A percentile compares a stretch with the other conserved stretches of the same genome.
Evolutionary conservation across 2,888 invertebrate species (phyloP).

Genomic region (Endotricha flammealis): DNA sequence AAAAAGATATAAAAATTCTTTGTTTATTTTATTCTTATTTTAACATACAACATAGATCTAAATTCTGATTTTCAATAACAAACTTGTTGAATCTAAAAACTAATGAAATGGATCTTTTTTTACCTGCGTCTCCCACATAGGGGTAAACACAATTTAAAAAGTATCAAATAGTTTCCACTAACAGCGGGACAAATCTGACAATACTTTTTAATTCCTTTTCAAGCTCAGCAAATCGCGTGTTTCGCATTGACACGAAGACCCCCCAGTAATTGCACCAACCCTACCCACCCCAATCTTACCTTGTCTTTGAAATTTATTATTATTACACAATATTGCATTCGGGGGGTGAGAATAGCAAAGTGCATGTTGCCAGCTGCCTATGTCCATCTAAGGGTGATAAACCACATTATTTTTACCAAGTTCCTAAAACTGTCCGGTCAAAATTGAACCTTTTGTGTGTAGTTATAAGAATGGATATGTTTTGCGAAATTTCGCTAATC

Average conservation of each 20-base stretch:
- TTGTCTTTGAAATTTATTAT: constrained; percentile 73
- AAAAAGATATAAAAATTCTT: too few relatives aligned
- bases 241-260: constrained; percentile 28
- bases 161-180: too few relatives aligned
- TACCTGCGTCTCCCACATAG: too few relatives aligned
- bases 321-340: constrained; percentile 68
- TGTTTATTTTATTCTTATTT: too few relatives aligned
- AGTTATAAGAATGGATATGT: constrained; percentile 27
- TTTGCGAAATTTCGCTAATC: constrained; percentile 30
- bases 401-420: constrained; percentile 21
- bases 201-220: constrained; percentile 25
- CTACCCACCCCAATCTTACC: constrained; percentile 47
- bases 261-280: constrained; percentile 59
- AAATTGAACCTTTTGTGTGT: constrained; percentile 24
- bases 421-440: constrained; percentile 5
- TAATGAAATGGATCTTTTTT: too few relatives aligned
- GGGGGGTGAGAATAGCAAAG: constrained; percentile 56
- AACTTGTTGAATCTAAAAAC: too few relatives aligned
- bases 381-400: constrained; percentile 33
- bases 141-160: too few relatives aligned
- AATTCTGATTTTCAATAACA: too few relatives aligned
- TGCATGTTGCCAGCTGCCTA: constrained; percentile 63
- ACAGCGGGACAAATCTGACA: constrained; percentile 9
- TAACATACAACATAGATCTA: too few relatives aligned
- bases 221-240: constrained; percentile 19